Evolutionary conservation across 2,888 invertebrate species (phyloP), one percentile per base, ranked within the genome.

Genomic region (Xestia c-nigrum): DNA sequence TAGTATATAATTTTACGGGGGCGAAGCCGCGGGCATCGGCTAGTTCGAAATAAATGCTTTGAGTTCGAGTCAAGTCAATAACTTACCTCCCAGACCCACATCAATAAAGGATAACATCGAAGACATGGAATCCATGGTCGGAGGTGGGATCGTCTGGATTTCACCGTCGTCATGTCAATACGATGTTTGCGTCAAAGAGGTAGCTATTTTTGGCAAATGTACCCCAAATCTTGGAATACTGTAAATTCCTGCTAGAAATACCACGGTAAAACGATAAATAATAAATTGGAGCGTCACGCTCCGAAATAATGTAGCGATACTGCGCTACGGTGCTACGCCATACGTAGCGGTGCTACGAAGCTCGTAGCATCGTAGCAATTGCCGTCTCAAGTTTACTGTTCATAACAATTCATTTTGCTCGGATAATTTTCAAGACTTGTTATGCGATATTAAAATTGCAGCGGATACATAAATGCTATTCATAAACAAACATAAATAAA

Each of bases 271-370:
- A 38, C 38, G 4, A 38, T 57, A 38, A 73, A 38, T 72, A 61
- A 72, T 55, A 19, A 78, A 66, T 40, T 52, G 47, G 3, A 73
- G 14, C 21, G 19, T n/a, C 24, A 52, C 14, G 47, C 24, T 57
- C 12, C n/a, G 5, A 64, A 47, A 57, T 38, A 7, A 16, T 59
- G 61, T 61, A 72, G 14, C 38, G 5, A 55, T 59, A n/a, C 12
- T 16, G 21, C 38, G 55, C 68, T 57, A 63, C 72, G 12, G 14
- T 0, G 59, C 63, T 76, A 73, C 72, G 52, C 14, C 24, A 59
- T 72, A 43, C 52, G 69, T 76, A 79, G 79, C 75, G n/a, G 0
- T 71, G 70, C 83, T 83, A 83, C 76, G 64, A 76, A 64, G 6
- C 21, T 63, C 72, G 75, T 83, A 76, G 83, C 79, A 4, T 40